phyloP scores from a whole-genome alignment of 2,888 invertebrate species.

The Sialis fuliginosa region DNA sequence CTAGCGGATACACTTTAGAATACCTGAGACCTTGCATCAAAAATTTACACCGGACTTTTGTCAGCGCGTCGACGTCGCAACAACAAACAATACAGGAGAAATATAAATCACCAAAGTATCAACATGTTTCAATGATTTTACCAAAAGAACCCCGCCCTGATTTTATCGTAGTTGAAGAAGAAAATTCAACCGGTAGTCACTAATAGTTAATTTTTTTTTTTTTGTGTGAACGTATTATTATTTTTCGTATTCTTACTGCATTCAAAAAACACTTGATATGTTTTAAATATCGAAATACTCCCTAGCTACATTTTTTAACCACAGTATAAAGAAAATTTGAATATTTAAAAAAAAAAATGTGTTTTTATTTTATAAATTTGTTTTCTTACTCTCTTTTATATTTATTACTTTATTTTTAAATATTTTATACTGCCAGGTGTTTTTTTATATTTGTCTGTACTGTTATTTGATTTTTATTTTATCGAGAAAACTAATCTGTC shows the following conservation, averaged over 20 bases:
- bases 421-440: no score
- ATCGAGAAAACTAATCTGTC: no score
- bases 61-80: constrained; percentile 41
- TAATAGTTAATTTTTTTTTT: neutral
- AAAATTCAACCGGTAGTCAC: neutral
- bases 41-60: constrained; percentile 51
- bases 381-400: no score
- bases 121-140: constrained; percentile 17
- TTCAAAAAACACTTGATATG: neutral
- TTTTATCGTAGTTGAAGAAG: neutral
- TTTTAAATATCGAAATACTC: neutral
- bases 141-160: constrained; percentile 3
- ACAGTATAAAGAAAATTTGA: no score
- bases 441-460: no score
- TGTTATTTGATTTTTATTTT: no score
- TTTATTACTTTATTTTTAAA: no score
- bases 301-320: no score
- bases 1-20: constrained; percentile 47
- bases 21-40: constrained; percentile 49
- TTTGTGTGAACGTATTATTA: neutral
- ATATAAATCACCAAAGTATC: constrained; percentile 57
- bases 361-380: no score
- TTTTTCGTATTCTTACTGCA: neutral
- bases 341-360: no score
- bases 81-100: constrained; percentile 83